Evolutionary conservation across 1,140 invertebrate species (phyloP).

Genomic region (Cydia splendana): DNA sequence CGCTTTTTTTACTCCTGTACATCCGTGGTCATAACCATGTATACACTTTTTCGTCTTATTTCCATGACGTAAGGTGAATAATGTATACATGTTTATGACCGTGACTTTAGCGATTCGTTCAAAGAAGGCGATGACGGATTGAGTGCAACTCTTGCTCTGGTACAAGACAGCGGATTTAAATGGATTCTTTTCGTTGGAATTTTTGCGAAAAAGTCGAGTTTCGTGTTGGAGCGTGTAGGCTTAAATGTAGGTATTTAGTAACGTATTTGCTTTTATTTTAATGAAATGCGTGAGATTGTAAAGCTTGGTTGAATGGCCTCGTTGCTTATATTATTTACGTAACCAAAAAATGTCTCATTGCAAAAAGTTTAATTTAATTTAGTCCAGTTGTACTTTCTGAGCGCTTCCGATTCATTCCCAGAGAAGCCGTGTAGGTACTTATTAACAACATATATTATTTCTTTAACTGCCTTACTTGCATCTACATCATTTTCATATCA

Average conservation of each 20-base stretch:
- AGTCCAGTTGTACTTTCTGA: too few species aligned
- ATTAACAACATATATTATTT: not conserved
- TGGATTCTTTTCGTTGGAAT: slow-evolving; percentile 20
- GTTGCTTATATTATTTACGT: not conserved
- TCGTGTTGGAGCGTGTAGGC: slow-evolving; percentile 21
- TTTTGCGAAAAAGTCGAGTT: slow-evolving; percentile 22
- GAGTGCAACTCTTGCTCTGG: slow-evolving; percentile 22
- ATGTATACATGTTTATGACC: not conserved
- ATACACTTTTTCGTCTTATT: not conserved
- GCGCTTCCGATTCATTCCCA: too few species aligned
- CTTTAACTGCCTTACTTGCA: not conserved
- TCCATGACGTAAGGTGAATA: not conserved
- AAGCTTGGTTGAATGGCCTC: not conserved
- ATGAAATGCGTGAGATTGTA: not conserved
- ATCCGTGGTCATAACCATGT: not conserved
- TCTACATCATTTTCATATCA: slow-evolving; percentile 2
- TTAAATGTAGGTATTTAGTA: slow-evolving; percentile 24
- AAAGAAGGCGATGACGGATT: slow-evolving; percentile 33
- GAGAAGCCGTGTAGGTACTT: too few species aligned
- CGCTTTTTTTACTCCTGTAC: slow-evolving; percentile 37
- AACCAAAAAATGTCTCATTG: not conserved
- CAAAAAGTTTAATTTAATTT: too few species aligned
- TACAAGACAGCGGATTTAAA: slow-evolving; percentile 32
- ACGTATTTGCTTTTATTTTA: slow-evolving; percentile 19
- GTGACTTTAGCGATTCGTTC: not conserved